Conservation (phyloP, 2,797 vertebrate genomes). For the Sphaeramia orbicularis region DNA sequence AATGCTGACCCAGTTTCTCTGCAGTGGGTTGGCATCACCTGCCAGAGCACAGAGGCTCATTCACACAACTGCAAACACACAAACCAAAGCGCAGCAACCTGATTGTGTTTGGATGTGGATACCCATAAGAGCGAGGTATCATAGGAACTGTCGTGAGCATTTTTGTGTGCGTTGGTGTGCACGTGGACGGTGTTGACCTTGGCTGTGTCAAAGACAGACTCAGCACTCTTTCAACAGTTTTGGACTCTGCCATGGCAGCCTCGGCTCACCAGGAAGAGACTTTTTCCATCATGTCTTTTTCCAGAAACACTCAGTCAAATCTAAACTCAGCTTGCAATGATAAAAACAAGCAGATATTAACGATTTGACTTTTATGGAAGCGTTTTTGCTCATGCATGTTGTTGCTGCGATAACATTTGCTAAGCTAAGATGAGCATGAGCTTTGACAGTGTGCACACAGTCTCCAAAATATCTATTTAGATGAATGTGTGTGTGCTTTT, state of each 20-base stretch:
- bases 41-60: constrained; percentile 42
- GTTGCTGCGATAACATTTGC: neutral
- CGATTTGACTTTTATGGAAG: constrained; percentile 10
- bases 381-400: neutral
- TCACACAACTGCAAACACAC: constrained; percentile 37
- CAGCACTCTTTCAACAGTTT: constrained; percentile 50
- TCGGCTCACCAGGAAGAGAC: constrained; percentile 29
- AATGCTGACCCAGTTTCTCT: constrained; percentile 62
- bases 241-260: constrained; percentile 28
- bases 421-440: neutral
- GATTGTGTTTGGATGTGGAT: constrained; percentile 36
- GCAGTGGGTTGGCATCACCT: constrained; percentile 54
- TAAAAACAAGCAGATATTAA: constrained; percentile 1
- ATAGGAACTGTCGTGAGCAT: constrained; percentile 18
- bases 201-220: constrained; percentile 42
- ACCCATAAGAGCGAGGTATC: neutral
- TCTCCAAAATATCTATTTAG: neutral
- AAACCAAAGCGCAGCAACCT: constrained; percentile 15
- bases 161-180: constrained; percentile 6
- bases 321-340: neutral
- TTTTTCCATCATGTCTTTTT: constrained; percentile 68
- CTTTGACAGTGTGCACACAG: neutral
- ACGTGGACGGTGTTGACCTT: constrained; percentile 61
- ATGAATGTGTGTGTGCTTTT: constrained; percentile 14
- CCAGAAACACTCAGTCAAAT: constrained; percentile 38